Evolutionary conservation across 2,113 vertebrate genomes (phyloP), one percentile per base, ranked within the genome.

Genomic region (Cinclus cinclus): DNA sequence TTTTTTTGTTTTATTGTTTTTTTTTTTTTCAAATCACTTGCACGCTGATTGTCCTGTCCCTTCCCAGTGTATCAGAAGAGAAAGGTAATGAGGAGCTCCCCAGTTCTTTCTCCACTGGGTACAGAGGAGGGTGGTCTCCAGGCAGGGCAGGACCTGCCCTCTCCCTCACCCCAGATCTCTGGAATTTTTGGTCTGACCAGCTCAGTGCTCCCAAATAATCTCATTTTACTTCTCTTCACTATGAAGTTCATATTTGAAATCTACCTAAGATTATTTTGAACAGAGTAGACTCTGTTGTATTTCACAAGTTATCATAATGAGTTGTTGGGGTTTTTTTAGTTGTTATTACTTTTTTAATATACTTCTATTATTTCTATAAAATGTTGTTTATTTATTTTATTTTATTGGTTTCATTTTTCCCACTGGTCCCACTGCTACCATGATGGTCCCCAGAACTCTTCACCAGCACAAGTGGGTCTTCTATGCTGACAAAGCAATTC

Each of bases 271-370:
- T 67, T 52, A 22, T 47, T 63, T 60, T 33, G 39, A 41, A 25
- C 15, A 59, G 23, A 46, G 17, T 35, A 74, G 59, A 28, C 14
- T 83, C 39, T 20, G 14, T 15, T 75, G 28, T 73, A 9, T 23
- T 44, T 42, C 83, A 89, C 20, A 76, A 13, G 3, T 82, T 85
- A 50, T n/a, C 1, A 1, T 15, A 46, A n/a, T 33, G 7, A 2
- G 0, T 2, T 53, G 23, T 63, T 53, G 0, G 3, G 3, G 35
- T 37, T 4, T 10, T 25, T 37, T 60, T 19, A 2, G 11, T 2
- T 18, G 27, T 28, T 33, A n/a, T 19, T 9, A 10, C 7, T 24
- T 64, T 35, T 25, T 65, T 9, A 18, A 14, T 14, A 11, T 35
- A 21, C 42, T 50, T 42, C 5, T 18, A 27, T 68, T 44, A 8